Base-by-base conservation (phyloP, 2,113 vertebrate genomes). In the Catharus bicknelli region DNA sequence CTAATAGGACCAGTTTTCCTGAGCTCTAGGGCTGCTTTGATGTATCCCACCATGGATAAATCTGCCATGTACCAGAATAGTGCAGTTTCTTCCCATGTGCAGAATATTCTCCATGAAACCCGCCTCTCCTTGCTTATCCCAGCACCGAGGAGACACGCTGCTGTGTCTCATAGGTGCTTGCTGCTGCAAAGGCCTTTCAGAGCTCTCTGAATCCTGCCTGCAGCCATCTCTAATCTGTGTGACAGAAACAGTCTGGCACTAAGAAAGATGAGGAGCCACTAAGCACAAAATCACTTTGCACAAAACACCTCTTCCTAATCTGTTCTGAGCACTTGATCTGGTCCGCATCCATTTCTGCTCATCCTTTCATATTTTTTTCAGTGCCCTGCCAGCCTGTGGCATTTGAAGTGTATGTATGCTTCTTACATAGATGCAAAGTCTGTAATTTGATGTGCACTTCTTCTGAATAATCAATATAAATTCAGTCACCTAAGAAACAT, bases 71-170 rank as follows among this genome's bases (percentile, higher is more conserved):
- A 73, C 6, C 26, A 88, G 50, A 62, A 90, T 32, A 36, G 8
- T 1, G 1, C 10, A 45, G 45, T 36, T 25, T 63, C 30, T 75
- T 70, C 38, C n/a, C 55, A 63, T 47, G 36, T 83, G 43, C 5
- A 5, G 83, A 66, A 78, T 10, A 51, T 11, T 86, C 8, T 55
- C 32, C 0, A 1, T 11, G 16, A 77, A 90, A 61, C 17, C 23
- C 4, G 0, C 13, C 27, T 66, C n/a, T 48, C 53, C 26, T 58
- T 67, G 21, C 51, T 50, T 80, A 80, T n/a, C 47, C 32, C 55
- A 57, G 21, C 36, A 64, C 55, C 0, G 0, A n/a, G 42, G 76
- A 74, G 32, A 67, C 5, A 16, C 0, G 0, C 14, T 29, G 19
- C 53, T 59, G 7, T 32, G 14, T 21, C 59, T 86, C 54, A 76